These are phyloP conservation scores for Mormyrops boulengeri DNA, from an alignment of 2,797 vertebrate species.

Conservation along the genomic window DNA sequence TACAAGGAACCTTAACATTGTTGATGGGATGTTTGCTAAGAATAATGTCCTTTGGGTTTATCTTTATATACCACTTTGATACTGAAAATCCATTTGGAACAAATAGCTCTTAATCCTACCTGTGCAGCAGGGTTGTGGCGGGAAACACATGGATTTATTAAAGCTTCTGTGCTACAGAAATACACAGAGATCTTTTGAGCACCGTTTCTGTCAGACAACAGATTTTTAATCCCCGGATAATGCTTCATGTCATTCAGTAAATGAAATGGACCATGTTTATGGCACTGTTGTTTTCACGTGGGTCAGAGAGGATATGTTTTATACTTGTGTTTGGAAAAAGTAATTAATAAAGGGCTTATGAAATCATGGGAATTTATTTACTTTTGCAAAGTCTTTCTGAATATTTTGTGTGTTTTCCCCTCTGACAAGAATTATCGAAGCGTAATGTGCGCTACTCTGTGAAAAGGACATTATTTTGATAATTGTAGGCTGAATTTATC, in stretches of 20 bases:
- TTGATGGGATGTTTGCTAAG: neutral
- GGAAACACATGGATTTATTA: neutral
- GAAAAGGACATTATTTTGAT: neutral
- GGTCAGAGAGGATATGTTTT: slow-evolving; percentile 64
- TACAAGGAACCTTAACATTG: neutral
- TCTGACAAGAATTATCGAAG: neutral
- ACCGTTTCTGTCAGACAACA: slow-evolving; percentile 27
- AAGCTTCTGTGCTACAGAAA: neutral
- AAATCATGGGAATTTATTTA: slow-evolving; percentile 31
- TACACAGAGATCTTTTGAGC: slow-evolving; percentile 8
- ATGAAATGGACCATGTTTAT: slow-evolving; percentile 52
- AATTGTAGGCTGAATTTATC: neutral
- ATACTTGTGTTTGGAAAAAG: slow-evolving; percentile 63
- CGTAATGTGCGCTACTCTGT: neutral
- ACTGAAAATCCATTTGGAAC: slow-evolving; percentile 9
- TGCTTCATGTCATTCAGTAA: slow-evolving; percentile 55
- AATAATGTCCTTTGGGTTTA: neutral
- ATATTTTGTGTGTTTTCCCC: neutral
- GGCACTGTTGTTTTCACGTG: slow-evolving; percentile 42
- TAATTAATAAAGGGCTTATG: slow-evolving; percentile 59
- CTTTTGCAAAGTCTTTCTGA: neutral
- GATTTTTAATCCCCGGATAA: slow-evolving; percentile 45
- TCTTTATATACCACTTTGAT: slow-evolving; percentile 6
- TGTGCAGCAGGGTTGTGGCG: neutral
- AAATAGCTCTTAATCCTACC: slow-evolving; percentile 10